Evolutionary conservation across 30 jellyfish, hydroid and myxozoan species (phyloP).

Genomic region (Hydractinia echinata): DNA sequence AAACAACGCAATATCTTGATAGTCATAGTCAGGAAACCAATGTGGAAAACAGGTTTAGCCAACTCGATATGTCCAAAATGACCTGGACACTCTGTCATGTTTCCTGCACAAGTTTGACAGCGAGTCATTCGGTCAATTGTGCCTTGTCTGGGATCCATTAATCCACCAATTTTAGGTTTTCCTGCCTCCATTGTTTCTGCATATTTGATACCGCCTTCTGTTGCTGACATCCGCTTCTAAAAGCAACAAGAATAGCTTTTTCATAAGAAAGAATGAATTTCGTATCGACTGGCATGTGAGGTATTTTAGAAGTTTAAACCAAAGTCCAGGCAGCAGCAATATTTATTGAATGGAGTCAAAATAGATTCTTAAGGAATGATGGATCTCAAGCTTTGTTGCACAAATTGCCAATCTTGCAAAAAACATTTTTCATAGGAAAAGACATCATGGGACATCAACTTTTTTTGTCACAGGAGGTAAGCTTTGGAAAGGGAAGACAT

Average conservation of each 20-base stretch:
- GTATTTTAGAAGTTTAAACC: no score
- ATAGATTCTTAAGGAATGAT: no score
- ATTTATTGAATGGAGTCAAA: no score
- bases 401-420: no score
- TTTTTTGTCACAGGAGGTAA: no score
- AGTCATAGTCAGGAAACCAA: slow-evolving; percentile 65
- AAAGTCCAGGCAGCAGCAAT: no score
- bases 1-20: slow-evolving; percentile 84
- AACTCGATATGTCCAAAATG: slow-evolving; percentile 99
- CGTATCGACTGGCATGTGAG: no score
- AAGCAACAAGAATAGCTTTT: not conserved
- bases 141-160: slow-evolving; percentile 99
- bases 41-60: slow-evolving; percentile 97
- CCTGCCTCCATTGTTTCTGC: slow-evolving; percentile 98
- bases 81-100: slow-evolving; percentile 98
- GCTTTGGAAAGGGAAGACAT: no score
- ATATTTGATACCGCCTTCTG: slow-evolving; percentile 90
- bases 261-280: no score
- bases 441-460: no score
- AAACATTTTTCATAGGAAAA: no score
- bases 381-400: no score
- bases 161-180: slow-evolving; percentile 87
- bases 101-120: slow-evolving; percentile 99
- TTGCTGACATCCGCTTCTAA: slow-evolving; percentile 88
- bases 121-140: slow-evolving; percentile 74